Percentiles rank a stretch among this genome's conserved stretches.
Evolutionary conservation across 2,888 invertebrate species (phyloP).

Genomic region (Galerucella nymphaeae): DNA sequence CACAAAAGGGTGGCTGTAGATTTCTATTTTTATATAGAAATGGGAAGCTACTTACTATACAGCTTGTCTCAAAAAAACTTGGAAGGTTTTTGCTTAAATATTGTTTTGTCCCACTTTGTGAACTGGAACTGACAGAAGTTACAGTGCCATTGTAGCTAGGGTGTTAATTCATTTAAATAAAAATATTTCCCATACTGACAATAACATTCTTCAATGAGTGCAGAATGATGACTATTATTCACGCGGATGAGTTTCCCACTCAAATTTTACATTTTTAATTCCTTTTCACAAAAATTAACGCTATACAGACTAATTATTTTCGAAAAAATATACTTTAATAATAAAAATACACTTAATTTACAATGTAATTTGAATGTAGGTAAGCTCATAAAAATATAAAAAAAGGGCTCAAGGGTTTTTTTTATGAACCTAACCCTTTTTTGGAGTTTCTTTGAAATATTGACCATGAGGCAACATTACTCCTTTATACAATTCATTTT

Average conservation of each 20-base stretch:
- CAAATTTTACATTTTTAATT: too few relatives aligned
- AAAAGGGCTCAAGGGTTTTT: constrained; percentile 48
- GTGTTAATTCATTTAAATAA: too few relatives aligned
- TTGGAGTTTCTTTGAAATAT: constrained; percentile 38
- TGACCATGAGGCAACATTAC: constrained; percentile 30
- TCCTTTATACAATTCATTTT: constrained; percentile 23
- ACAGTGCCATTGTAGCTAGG: too few relatives aligned
- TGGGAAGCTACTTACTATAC: not conserved
- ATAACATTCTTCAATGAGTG: too few relatives aligned
- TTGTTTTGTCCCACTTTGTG: too few relatives aligned
- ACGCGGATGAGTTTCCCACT: too few relatives aligned
- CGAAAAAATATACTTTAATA: not conserved
- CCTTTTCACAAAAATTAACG: too few relatives aligned
- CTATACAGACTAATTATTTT: not conserved
- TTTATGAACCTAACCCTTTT: constrained; percentile 53
- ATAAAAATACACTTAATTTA: constrained; percentile 6
- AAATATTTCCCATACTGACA: too few relatives aligned
- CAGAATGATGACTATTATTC: too few relatives aligned
- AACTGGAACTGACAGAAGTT: too few relatives aligned
- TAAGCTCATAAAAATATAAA: constrained; percentile 25
- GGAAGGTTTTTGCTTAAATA: too few relatives aligned
- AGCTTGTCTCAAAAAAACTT: not conserved
- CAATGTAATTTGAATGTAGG: constrained; percentile 9
- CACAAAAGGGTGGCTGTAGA: constrained; percentile 25
- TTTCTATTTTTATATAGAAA: constrained; percentile 17